Conservation (phyloP, 2,113 vertebrate species). For the Amphiprion ocellaris region DNA sequence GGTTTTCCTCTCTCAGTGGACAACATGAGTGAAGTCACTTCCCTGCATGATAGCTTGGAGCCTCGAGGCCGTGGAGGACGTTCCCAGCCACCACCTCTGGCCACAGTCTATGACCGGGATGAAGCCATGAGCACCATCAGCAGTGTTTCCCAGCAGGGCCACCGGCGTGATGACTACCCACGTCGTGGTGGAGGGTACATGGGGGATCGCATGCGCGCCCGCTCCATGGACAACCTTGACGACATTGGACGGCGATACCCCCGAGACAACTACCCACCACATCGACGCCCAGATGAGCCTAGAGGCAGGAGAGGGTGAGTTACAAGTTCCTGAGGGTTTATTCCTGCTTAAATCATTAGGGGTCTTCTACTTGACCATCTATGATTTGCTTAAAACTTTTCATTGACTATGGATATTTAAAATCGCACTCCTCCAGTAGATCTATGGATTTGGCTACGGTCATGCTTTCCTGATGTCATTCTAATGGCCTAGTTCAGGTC, state of each 20-base stretch:
- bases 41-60: conserved; percentile 86
- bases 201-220: conserved; percentile 77
- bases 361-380: not conserved
- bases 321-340: not conserved
- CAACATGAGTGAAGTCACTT: conserved; percentile 90
- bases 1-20: conserved; percentile 73
- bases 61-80: conserved; percentile 75
- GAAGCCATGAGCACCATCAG: conserved; percentile 87
- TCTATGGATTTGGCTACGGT: too few species aligned
- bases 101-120: conserved; percentile 82
- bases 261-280: conserved; percentile 63
- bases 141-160: conserved; percentile 85
- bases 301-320: conserved; percentile 83
- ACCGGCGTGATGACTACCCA: conserved; percentile 62
- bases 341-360: not conserved
- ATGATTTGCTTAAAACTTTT: too few species aligned
- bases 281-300: conserved; percentile 65
- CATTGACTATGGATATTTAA: too few species aligned
- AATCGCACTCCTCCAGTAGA: too few species aligned
- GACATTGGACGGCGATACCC: conserved; percentile 77
- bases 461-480: too few species aligned
- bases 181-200: conserved; percentile 55
- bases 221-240: conserved; percentile 90
- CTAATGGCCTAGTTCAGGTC: too few species aligned
- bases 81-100: conserved; percentile 81